Percentiles rank a stretch among this genome's conserved stretches.
phyloP scores from a whole-genome alignment of 2,797 vertebrate genomes.

The Chloroceryle amazona region DNA sequence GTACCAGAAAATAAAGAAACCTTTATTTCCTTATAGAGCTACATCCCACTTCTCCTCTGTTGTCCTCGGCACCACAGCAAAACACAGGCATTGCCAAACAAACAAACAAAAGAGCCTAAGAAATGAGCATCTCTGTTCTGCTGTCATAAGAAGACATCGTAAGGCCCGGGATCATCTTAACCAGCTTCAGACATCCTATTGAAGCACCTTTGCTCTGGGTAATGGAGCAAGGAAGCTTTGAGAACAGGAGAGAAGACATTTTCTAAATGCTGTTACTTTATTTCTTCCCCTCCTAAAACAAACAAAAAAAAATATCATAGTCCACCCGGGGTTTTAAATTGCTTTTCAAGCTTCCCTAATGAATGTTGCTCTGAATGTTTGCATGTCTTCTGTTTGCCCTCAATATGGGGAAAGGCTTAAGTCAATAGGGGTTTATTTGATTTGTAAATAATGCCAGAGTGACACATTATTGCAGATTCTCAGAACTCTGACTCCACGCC shows the following conservation, averaged over 20 bases:
- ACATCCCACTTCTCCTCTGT: neutral
- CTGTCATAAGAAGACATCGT: neutral
- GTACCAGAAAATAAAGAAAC: neutral
- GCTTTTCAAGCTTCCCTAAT: constrained; percentile 51
- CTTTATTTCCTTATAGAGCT: neutral
- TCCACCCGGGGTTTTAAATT: constrained; percentile 32
- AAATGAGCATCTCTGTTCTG: neutral
- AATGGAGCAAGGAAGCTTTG: neutral
- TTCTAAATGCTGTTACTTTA: constrained; percentile 25
- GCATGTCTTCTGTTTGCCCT: constrained; percentile 48
- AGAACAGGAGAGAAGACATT: neutral
- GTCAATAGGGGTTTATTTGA: constrained; percentile 46
- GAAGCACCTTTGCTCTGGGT: neutral
- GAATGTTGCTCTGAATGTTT: constrained; percentile 24
- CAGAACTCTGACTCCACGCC: neutral
- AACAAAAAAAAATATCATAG: neutral
- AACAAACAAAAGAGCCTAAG: neutral
- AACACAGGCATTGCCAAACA: neutral
- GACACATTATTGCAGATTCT: neutral
- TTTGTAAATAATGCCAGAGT: constrained; percentile 54
- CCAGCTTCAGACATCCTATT: neutral
- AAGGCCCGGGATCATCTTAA: neutral
- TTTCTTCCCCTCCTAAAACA: neutral
- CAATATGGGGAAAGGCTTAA: constrained; percentile 10
- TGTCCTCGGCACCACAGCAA: neutral